Base-by-base conservation (phyloP, 2,888 invertebrate genomes). In the Diplolepis rosae region DNA sequence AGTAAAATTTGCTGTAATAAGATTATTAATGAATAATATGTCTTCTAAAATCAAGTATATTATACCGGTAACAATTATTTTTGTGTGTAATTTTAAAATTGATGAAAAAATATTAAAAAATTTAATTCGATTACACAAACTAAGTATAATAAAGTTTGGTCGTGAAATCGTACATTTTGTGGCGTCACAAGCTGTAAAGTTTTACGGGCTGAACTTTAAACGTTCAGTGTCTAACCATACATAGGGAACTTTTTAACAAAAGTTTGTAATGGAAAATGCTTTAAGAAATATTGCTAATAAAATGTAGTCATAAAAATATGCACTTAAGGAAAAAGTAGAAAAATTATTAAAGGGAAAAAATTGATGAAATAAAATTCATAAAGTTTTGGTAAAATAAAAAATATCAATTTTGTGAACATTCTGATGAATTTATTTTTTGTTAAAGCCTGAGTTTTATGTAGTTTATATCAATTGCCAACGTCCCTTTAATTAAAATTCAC, bases 151-250 rank as follows among this genome's bases (percentile, higher is more conserved):
- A 32, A 30, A 54, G 32, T 54, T 28, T 9, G 2, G 6, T 15
- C n/a, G 28, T 15, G 15, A 54, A 54, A 54, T 32, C 15, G 15
- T 30, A 28, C 15, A 30, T 54, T 54, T 18, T 32, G 28, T 18
- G 18, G 32, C 9, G 30, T 30, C 27, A n/a, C n/a, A 7, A 27
- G 52, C n/a, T 28, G 28, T 45, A 15, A 13, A 52, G 15, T 30
- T 18, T 54, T 54, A 30, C 11, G 54, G 9, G 18, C 15, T 32
- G 32, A 54, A 54, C 30, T 54, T 52, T 54, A 28, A 54, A 54
- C 11, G 3, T 30, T 18, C 18, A 30, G 4, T 30, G 30, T 54
- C 18, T 4, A 15, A 18, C 9, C 32, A 32, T 30, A 15, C 27
- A 11, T 32, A 54, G 15, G 18, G n/a, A 11, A 28, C 30, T 54